Conservation (phyloP, 1,140 invertebrate genomes). For the Harpegnathos saltator region DNA sequence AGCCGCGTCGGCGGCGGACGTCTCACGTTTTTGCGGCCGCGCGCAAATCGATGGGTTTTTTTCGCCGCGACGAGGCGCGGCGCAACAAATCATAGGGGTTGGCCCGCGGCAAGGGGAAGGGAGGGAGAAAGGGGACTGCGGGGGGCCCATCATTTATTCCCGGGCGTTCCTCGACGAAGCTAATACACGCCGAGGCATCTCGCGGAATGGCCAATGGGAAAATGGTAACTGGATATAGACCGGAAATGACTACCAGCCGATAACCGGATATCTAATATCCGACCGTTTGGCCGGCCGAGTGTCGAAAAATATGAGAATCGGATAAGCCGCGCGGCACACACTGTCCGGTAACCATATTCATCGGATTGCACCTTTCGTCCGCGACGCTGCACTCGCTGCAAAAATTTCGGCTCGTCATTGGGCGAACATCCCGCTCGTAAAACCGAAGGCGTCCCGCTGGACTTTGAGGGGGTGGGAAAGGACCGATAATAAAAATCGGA, state of each 20-base stretch:
- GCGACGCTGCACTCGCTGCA: slow-evolving; percentile 38
- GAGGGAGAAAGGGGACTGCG: too few species aligned
- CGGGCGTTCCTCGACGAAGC: slow-evolving; percentile 38
- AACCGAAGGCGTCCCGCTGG: too few species aligned
- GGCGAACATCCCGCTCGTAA: too few species aligned
- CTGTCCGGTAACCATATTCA: slow-evolving; percentile 66
- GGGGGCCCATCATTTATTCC: slow-evolving; percentile 61
- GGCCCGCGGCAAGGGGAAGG: too few species aligned
- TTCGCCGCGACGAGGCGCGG: slow-evolving; percentile 24
- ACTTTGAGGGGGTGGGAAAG: too few species aligned
- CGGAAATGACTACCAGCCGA: slow-evolving; percentile 76
- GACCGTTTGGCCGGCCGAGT: slow-evolving; percentile 72
- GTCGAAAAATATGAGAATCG: slow-evolving; percentile 78
- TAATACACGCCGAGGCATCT: slow-evolving; percentile 20
- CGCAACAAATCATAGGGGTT: slow-evolving; percentile 73
- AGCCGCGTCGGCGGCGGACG: slow-evolving; percentile 17
- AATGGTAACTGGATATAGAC: slow-evolving; percentile 71
- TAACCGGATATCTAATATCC: slow-evolving; percentile 81
- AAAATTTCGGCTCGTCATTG: slow-evolving; percentile 37
- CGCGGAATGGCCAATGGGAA: slow-evolving; percentile 63
- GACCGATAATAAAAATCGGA: too few species aligned
- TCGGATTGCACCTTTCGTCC: slow-evolving; percentile 17
- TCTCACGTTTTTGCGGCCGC: slow-evolving; percentile 40
- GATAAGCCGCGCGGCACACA: slow-evolving; percentile 70
- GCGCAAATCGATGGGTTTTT: slow-evolving; percentile 32